A percentile compares a stretch with the other conserved stretches of the same genome.
These are phyloP conservation scores for Phoxinus dragarum DNA, from an alignment of 2,797 vertebrate genomes.

Conservation along the genomic window DNA sequence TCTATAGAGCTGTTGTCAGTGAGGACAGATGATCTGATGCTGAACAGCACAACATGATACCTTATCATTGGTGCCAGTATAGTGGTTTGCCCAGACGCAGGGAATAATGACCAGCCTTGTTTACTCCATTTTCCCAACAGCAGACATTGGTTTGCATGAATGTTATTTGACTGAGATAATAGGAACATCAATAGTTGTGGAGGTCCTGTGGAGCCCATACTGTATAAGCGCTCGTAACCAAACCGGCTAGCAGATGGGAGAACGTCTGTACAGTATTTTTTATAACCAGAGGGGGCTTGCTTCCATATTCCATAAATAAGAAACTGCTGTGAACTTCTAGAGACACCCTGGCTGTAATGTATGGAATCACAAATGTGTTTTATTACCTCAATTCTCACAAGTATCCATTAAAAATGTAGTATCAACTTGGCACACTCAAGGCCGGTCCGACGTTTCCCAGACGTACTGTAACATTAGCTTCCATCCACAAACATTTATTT, in stretches of 20 bases:
- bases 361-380: conserved; percentile 24
- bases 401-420: conserved; percentile 30
- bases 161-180: conserved; percentile 62
- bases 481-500: neutral
- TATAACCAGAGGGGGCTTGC: neutral
- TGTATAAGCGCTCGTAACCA: conserved; percentile 27
- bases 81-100: conserved; percentile 40
- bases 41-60: conserved; percentile 50
- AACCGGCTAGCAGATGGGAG: conserved; percentile 26
- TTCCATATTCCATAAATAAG: conserved; percentile 27
- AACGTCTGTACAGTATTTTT: conserved; percentile 17
- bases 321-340: conserved; percentile 31
- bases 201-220: conserved; percentile 50
- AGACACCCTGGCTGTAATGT: conserved; percentile 17
- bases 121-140: conserved; percentile 50
- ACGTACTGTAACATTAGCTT: neutral
- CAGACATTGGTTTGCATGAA: conserved; percentile 56
- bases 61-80: conserved; percentile 36
- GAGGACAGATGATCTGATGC: conserved; percentile 23
- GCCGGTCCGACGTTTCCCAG: neutral
- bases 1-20: neutral
- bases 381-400: conserved; percentile 23
- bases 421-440: neutral
- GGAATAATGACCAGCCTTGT: conserved; percentile 56
- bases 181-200: conserved; percentile 56